These are phyloP conservation scores for Gulo gulo DNA, from an alignment of 2,113 vertebrate genomes.

Conservation along the genomic window DNA sequence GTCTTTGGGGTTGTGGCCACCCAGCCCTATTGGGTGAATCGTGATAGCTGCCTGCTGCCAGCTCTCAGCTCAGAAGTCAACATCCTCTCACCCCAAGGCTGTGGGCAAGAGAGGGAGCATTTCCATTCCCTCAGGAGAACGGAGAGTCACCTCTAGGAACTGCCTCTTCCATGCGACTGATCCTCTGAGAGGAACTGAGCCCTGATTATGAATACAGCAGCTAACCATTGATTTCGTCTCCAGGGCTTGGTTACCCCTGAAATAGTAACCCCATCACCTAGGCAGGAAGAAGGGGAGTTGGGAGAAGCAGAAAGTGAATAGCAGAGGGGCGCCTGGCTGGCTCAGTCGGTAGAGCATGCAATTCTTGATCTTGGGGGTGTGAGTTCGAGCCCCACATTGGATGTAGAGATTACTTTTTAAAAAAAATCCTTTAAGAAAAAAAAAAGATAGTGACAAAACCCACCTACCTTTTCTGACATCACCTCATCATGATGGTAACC, in stretches of 20 bases:
- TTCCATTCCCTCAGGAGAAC: not conserved
- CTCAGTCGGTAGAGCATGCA: not conserved
- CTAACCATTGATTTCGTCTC: not conserved
- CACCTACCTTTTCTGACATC: not conserved
- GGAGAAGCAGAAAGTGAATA: not conserved
- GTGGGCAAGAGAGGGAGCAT: not conserved
- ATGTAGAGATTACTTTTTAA: not conserved
- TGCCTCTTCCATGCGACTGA: not conserved
- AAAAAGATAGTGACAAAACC: not conserved
- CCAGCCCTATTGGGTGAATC: not conserved
- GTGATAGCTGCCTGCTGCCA: not conserved
- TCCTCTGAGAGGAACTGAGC: not conserved
- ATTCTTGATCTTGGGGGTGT: not conserved
- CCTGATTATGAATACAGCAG: not conserved
- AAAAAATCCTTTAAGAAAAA: not conserved
- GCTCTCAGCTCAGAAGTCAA: not conserved
- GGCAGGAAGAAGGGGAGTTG: not conserved
- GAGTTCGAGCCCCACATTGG: not conserved
- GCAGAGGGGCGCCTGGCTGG: not conserved
- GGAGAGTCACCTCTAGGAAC: not conserved
- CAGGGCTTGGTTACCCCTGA: not conserved
- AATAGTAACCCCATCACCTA: not conserved
- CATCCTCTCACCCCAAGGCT: accelerated
- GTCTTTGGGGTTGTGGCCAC: not conserved
- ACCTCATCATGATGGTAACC: not conserved